phyloP scores from a whole-genome alignment of 1,140 invertebrate genomes.

The Eumaeus atala region DNA sequence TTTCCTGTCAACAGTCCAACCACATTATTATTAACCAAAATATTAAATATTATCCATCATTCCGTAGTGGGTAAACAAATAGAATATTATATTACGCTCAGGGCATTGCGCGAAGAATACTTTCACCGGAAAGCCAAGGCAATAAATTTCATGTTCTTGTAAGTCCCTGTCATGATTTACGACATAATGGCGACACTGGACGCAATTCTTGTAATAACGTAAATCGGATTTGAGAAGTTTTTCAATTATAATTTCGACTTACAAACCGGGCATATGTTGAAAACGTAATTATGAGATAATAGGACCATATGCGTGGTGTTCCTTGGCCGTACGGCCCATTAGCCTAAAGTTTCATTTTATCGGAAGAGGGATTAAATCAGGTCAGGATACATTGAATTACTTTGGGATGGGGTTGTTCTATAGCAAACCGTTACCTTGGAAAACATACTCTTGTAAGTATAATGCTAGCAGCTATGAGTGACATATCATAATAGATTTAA shows the following conservation, averaged over 20 bases:
- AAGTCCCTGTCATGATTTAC: constrained; percentile 8
- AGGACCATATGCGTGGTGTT: too few relatives aligned
- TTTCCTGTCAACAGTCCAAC: neutral
- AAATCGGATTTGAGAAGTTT: constrained; percentile 4
- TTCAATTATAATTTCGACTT: constrained; percentile 8
- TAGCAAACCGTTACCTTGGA: too few relatives aligned
- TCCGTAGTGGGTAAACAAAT: neutral
- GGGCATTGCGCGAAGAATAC: constrained; percentile 3
- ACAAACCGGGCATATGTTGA: too few relatives aligned
- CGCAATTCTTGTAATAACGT: constrained; percentile 4
- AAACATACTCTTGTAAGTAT: too few relatives aligned
- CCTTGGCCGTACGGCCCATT: too few relatives aligned
- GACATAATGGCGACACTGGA: constrained; percentile 7
- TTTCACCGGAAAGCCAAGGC: constrained; percentile 9
- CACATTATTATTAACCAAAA: neutral
- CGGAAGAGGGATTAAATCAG: too few relatives aligned
- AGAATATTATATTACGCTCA: constrained; percentile 5
- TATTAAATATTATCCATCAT: neutral
- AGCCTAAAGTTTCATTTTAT: too few relatives aligned
- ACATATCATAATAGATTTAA: too few relatives aligned
- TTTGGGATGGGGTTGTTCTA: too few relatives aligned
- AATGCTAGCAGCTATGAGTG: too few relatives aligned
- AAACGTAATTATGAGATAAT: too few relatives aligned
- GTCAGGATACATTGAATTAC: too few relatives aligned
- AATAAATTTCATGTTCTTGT: constrained; percentile 12